Percentiles rank a stretch among this genome's conserved stretches.
phyloP scores from a whole-genome alignment of 1,140 invertebrate species.

The Caerostris darwini region DNA sequence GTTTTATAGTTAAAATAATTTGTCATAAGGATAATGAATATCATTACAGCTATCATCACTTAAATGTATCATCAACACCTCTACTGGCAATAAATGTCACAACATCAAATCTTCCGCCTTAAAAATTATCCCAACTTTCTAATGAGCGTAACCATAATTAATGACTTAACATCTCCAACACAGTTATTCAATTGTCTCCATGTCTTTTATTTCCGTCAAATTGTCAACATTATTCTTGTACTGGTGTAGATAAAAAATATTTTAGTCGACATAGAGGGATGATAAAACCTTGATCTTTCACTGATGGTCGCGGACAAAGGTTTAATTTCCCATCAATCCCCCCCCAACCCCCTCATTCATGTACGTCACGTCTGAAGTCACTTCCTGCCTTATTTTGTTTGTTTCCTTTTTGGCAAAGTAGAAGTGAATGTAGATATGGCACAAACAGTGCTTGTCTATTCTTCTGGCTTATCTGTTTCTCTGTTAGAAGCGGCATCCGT shows the following conservation, averaged over 20 bases:
- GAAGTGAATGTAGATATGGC: neutral
- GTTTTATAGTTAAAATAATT: too few relatives aligned
- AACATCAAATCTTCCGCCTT: neutral
- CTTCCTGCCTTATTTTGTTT: conserved; percentile 29
- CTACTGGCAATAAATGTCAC: too few relatives aligned
- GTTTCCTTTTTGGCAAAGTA: neutral
- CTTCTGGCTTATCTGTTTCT: conserved; percentile 1
- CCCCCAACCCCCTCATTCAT: neutral
- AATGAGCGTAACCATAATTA: neutral
- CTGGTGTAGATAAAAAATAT: neutral
- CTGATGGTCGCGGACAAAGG: conserved; percentile 8
- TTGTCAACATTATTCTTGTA: neutral
- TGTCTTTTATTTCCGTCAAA: neutral
- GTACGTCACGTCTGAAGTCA: conserved; percentile 36
- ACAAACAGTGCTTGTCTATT: neutral
- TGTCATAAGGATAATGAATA: too few relatives aligned
- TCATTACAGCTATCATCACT: too few relatives aligned
- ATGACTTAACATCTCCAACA: neutral
- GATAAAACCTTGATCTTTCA: conserved; percentile 17
- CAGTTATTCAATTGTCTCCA: neutral
- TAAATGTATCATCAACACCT: too few relatives aligned
- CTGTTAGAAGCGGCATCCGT: conserved; percentile 7
- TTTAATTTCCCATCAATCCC: conserved; percentile 47
- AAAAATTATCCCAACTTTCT: neutral
- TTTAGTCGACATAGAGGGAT: neutral